These are phyloP conservation scores for Acanthaster planci DNA, from an alignment of 35 echinoderm and acorn worm species.

Conservation along the genomic window DNA sequence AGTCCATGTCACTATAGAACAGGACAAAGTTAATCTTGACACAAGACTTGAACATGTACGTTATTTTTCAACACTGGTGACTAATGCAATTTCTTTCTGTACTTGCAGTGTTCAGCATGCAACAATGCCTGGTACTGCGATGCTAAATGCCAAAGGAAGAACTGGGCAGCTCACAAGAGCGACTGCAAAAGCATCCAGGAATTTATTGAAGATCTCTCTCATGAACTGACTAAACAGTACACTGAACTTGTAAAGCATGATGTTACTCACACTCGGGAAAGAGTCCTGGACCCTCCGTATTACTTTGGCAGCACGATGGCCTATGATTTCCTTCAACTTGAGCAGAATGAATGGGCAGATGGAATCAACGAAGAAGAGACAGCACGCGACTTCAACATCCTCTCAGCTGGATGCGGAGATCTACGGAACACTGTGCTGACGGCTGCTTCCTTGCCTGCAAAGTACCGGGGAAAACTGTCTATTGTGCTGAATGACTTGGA, in stretches of 20 bases:
- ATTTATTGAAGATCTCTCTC: not conserved
- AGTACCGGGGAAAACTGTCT: slow-evolving; percentile 48
- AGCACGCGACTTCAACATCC: slow-evolving; percentile 25
- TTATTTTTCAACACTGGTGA: too few species aligned
- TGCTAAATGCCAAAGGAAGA: not conserved
- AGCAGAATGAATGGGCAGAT: slow-evolving; percentile 38
- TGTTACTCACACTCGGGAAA: not conserved
- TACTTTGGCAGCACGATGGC: slow-evolving; percentile 72
- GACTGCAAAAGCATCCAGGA: not conserved
- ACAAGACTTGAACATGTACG: too few species aligned
- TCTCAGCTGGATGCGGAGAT: slow-evolving; percentile 57
- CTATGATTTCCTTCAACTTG: slow-evolving; percentile 57
- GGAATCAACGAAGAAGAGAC: not conserved
- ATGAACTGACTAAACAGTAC: not conserved
- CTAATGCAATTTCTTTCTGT: too few species aligned
- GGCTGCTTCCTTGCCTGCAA: slow-evolving; percentile 47
- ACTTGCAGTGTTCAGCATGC: slow-evolving; percentile 33
- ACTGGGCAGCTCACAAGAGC: slow-evolving; percentile 1
- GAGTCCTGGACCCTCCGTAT: not conserved
- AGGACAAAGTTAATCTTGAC: too few species aligned
- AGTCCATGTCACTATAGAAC: too few species aligned
- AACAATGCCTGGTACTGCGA: slow-evolving; percentile 34
- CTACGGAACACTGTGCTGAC: slow-evolving; percentile 54
- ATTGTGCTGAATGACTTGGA: slow-evolving; percentile 63
- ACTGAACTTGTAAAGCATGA: not conserved